Conservation (phyloP, 2,888 invertebrate species). For the Oxystoma pomonae region DNA sequence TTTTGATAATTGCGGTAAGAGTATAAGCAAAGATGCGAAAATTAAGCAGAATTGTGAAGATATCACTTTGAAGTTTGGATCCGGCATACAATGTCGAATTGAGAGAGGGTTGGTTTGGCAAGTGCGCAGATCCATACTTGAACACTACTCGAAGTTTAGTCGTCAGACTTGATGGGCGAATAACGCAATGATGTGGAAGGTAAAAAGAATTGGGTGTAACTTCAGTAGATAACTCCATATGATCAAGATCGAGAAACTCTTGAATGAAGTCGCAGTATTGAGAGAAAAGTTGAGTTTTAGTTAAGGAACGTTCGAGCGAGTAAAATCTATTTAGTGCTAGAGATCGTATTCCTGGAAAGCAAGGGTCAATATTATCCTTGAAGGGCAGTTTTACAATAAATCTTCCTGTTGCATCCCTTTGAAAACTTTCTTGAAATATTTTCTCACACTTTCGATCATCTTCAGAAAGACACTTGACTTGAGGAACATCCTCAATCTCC, state of each 20-base stretch:
- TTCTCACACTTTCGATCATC: neutral
- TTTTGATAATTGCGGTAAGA: no score
- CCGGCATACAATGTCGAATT: no score
- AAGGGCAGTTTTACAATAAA: neutral
- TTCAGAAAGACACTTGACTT: neutral
- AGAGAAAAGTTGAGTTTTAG: neutral
- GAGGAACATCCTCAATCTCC: neutral
- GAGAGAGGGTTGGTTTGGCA: neutral
- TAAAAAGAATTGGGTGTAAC: neutral
- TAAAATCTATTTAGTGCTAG: neutral
- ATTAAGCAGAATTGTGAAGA: no score
- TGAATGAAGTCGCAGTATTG: neutral
- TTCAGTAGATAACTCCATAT: neutral
- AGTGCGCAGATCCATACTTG: neutral
- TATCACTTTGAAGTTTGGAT: no score
- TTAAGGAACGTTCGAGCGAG: neutral
- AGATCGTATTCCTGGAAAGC: neutral
- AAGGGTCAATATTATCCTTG: no score
- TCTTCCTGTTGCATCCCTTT: neutral
- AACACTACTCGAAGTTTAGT: neutral
- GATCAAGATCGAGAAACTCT: neutral
- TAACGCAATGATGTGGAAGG: neutral
- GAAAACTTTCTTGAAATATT: neutral
- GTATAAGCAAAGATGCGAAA: no score
- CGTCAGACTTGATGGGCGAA: neutral